These are phyloP conservation scores for Argynnis bischoffii DNA, from an alignment of 2,888 invertebrate species.

Conservation along the genomic window DNA sequence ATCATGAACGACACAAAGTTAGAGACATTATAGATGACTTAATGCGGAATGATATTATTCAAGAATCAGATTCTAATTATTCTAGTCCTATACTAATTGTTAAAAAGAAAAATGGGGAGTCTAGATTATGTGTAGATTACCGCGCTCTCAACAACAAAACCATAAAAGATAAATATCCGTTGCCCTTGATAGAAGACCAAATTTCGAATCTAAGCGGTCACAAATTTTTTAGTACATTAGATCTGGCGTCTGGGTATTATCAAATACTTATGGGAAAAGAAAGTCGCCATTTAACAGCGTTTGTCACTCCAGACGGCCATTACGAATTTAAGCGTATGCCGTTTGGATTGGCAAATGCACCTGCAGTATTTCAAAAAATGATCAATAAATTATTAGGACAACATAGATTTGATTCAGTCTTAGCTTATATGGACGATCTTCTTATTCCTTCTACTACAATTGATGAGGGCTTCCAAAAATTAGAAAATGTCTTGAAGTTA, in stretches of 20 bases:
- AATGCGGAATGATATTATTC: conserved; percentile 34
- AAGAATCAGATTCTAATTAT: conserved; percentile 35
- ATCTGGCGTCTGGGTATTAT: conserved; percentile 52
- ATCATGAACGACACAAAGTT: not conserved
- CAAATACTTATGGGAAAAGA: conserved; percentile 48
- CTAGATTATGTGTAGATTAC: conserved; percentile 42
- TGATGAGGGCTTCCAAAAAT: conserved; percentile 27
- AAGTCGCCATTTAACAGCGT: conserved; percentile 39
- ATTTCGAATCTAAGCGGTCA: conserved; percentile 46
- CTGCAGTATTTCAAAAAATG: conserved; percentile 44
- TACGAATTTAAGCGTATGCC: conserved; percentile 49
- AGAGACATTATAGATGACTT: conserved; percentile 27
- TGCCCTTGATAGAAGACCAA: conserved; percentile 32
- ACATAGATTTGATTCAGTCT: conserved; percentile 26
- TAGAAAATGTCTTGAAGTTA: conserved; percentile 30
- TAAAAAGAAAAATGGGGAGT: conserved; percentile 39
- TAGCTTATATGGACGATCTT: conserved; percentile 42
- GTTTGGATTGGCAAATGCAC: conserved; percentile 46
- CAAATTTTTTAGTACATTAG: conserved; percentile 46
- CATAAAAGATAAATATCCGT: conserved; percentile 13
- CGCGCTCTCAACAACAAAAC: conserved; percentile 45
- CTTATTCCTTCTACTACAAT: conserved; percentile 18
- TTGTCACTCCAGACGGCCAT: conserved; percentile 47
- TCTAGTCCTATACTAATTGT: conserved; percentile 40
- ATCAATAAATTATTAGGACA: conserved; percentile 37